Base-by-base conservation (phyloP, 2,888 invertebrate species). In the Resseliella maxima region DNA sequence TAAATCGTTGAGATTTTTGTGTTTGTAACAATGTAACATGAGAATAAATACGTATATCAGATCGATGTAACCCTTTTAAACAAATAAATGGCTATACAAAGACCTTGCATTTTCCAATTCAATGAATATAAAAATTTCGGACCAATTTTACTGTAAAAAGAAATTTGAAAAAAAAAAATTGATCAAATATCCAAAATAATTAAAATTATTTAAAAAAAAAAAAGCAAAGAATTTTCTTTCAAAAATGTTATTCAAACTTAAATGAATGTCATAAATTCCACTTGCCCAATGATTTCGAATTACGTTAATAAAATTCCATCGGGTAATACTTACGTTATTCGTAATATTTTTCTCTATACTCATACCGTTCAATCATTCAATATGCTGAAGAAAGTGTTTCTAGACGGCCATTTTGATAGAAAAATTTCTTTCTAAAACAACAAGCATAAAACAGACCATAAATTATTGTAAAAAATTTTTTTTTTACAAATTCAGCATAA, bases 401-500 rank as follows among this genome's bases (percentile, higher is more conserved):
- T 72, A 72, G 72, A 72, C 72, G 72, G 72, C 83, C 38, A 85
- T 85, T 85, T 85, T 85, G 41, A 85, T 85, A 85, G 21, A 24
- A 85, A 85, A 85, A 85, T 85, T 85, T 41, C 83, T 41, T 41
- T 41, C 27, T 85, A n/a, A 85, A 38, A 85, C 41, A 41, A 41
- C 5, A 38, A 85, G 38, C 83, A 15, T 38, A 85, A 41, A 85
- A 85, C 38, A 15, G 15, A 38, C 3, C 41, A 85, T 24, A 85
- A 85, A 85, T 21, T 38, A 24, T 5, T 21, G 15, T 38, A 41
- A 85, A 85, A 81, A 38, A 21, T 24, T 1, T n/a, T n/a, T n/a
- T n/a, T n/a, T n/a, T n/a, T 41, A 38, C 86, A 88, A 87, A 88
- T 88, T 87, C 89, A 90, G 89, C 89, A 90, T 91, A 27, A 31